A percentile compares a stretch with the other conserved stretches of the same genome.
Conservation (phyloP, 2,797 vertebrate genomes). For the Pipistrellus pipistrellus region DNA sequence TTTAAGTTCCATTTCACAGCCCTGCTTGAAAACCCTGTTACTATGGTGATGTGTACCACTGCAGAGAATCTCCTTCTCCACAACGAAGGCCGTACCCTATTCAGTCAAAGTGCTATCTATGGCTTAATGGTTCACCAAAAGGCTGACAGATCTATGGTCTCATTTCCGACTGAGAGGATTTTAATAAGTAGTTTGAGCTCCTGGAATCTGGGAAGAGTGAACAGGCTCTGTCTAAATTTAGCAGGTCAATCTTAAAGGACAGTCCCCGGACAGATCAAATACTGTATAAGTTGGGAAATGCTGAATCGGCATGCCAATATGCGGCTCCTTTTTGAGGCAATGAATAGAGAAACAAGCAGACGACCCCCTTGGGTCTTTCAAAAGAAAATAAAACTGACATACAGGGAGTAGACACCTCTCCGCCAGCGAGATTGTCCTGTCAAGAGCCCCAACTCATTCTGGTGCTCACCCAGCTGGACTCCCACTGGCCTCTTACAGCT, state of each 20-base stretch:
- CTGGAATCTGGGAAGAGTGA: slow-evolving; percentile 63
- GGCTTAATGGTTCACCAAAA: slow-evolving; percentile 75
- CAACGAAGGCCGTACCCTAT: slow-evolving; percentile 56
- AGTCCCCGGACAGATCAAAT: slow-evolving; percentile 45
- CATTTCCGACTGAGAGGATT: slow-evolving; percentile 70
- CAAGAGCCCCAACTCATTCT: not conserved
- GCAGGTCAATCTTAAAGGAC: slow-evolving; percentile 49
- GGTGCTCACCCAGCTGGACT: not conserved
- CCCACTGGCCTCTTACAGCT: not conserved
- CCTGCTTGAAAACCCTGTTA: slow-evolving; percentile 75
- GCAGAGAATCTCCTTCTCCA: slow-evolving; percentile 63
- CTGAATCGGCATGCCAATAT: not conserved
- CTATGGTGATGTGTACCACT: slow-evolving; percentile 73
- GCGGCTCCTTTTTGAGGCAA: not conserved
- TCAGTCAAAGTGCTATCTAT: slow-evolving; percentile 48
- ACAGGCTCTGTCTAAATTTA: slow-evolving; percentile 59
- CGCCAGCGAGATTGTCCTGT: not conserved
- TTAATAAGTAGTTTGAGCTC: slow-evolving; percentile 73
- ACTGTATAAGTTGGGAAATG: not conserved
- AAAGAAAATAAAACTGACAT: slow-evolving; percentile 10
- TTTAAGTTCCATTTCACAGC: slow-evolving; percentile 73
- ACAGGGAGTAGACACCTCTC: not conserved
- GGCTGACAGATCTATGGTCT: slow-evolving; percentile 62
- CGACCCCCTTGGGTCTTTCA: not conserved
- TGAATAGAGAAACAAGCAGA: slow-evolving; percentile 19